Evolutionary conservation across 2,797 vertebrate genomes (phyloP).

Genomic region (Rhynchotus rufescens): DNA sequence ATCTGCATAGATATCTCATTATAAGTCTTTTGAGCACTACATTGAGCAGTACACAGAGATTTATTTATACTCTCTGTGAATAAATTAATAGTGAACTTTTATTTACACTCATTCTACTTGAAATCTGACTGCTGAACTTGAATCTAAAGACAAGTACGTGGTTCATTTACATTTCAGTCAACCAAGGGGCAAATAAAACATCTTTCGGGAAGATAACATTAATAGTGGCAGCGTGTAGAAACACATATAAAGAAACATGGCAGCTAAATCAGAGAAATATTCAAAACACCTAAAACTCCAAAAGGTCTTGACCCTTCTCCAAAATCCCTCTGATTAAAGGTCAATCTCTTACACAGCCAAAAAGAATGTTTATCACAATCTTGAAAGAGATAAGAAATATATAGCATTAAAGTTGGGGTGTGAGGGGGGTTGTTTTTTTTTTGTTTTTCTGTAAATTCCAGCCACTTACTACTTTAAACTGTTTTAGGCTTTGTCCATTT

Average conservation of each 20-base stretch:
- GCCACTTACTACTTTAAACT: neutral
- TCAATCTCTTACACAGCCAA: neutral
- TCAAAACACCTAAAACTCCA: neutral
- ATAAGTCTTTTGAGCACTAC: neutral
- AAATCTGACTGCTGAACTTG: constrained; percentile 19
- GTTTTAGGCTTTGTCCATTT: neutral
- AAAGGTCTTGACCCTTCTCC: neutral
- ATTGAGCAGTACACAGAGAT: neutral
- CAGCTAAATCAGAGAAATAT: neutral
- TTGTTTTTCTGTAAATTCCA: neutral
- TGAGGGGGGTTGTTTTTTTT: too few species aligned
- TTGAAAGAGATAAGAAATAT: neutral
- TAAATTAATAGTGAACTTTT: neutral
- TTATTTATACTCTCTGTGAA: neutral
- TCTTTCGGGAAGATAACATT: constrained; percentile 1
- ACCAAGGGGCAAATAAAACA: neutral
- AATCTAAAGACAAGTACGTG: constrained; percentile 9
- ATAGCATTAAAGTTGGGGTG: neutral
- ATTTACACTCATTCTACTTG: neutral
- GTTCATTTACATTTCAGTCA: constrained; percentile 45
- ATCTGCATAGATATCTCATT: neutral
- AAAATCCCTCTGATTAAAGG: neutral
- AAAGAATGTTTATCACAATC: neutral
- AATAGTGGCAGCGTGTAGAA: neutral
- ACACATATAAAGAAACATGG: neutral